Conservation (phyloP, 2,888 invertebrate genomes). For the Phania funesta region DNA sequence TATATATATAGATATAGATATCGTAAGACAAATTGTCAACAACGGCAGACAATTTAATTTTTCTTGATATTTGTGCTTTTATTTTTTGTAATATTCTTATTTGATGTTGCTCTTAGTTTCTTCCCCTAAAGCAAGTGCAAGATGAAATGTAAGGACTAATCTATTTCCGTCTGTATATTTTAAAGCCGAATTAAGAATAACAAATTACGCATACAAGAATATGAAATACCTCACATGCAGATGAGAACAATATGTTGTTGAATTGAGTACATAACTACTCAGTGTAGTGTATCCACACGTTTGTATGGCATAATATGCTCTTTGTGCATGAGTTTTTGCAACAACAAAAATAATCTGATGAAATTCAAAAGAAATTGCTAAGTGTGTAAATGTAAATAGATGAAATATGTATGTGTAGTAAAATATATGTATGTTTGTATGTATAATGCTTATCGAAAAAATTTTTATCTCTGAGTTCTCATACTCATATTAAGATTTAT, state of each 20-base stretch:
- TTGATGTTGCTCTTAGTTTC: too few species aligned
- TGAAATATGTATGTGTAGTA: too few species aligned
- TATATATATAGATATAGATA: too few species aligned
- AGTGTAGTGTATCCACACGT: constrained; percentile 2
- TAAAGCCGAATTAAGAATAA: neutral
- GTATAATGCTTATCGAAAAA: constrained; percentile 26
- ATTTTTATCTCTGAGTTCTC: neutral
- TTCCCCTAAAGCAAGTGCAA: too few species aligned
- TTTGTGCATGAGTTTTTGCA: neutral
- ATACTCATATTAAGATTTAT: neutral
- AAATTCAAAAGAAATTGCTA: constrained; percentile 27
- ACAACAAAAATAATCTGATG: constrained; percentile 1
- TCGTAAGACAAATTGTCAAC: too few species aligned
- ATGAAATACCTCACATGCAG: constrained; percentile 12
- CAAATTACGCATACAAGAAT: neutral
- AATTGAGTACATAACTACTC: constrained; percentile 29
- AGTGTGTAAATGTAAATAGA: too few species aligned
- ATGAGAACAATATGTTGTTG: neutral
- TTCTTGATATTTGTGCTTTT: too few species aligned
- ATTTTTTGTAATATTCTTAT: too few species aligned
- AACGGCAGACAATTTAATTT: too few species aligned
- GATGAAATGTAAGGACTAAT: neutral
- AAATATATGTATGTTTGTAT: neutral
- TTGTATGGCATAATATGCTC: constrained; percentile 43
- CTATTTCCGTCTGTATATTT: neutral